Conservation (phyloP, 1,140 invertebrate genomes). For the Muscidifurax raptorellus region DNA sequence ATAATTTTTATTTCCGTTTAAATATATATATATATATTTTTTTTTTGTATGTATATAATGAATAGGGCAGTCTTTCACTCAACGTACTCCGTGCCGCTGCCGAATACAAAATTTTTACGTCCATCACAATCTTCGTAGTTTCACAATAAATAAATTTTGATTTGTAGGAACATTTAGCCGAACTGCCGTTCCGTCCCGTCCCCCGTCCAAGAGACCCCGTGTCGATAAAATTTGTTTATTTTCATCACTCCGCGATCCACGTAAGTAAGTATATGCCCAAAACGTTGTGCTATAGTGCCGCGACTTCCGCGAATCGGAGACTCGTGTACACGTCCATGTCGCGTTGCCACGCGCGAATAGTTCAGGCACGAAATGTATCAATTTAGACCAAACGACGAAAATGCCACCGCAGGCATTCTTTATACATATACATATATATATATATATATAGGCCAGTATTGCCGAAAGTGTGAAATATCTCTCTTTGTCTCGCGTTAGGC, state of each 20-base stretch:
- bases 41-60: background rate
- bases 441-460: conserved; percentile 51
- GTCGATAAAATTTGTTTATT: conserved; percentile 2
- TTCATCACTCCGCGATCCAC: too few relatives aligned
- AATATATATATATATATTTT: background rate
- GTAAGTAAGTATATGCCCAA: background rate
- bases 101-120: conserved; percentile 55
- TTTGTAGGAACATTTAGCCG: conserved; percentile 54
- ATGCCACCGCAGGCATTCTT: conserved; percentile 48
- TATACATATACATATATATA: conserved; percentile 39
- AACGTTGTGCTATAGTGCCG: background rate
- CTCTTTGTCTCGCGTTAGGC: conserved; percentile 55
- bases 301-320: conserved; percentile 8
- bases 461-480: conserved; percentile 55
- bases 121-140: conserved; percentile 54
- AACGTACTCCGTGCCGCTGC: conserved; percentile 46
- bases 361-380: conserved; percentile 55
- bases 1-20: background rate
- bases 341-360: conserved; percentile 24
- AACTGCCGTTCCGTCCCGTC: conserved; percentile 52
- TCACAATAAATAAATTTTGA: conserved; percentile 55
- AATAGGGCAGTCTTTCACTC: conserved; percentile 24
- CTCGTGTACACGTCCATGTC: background rate
- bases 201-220: conserved; percentile 46
- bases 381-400: conserved; percentile 57